Percentiles rank a stretch among this genome's conserved stretches.
Evolutionary conservation across 2,797 vertebrate genomes (phyloP).

Genomic region (Mormyrus hasselquistii): DNA sequence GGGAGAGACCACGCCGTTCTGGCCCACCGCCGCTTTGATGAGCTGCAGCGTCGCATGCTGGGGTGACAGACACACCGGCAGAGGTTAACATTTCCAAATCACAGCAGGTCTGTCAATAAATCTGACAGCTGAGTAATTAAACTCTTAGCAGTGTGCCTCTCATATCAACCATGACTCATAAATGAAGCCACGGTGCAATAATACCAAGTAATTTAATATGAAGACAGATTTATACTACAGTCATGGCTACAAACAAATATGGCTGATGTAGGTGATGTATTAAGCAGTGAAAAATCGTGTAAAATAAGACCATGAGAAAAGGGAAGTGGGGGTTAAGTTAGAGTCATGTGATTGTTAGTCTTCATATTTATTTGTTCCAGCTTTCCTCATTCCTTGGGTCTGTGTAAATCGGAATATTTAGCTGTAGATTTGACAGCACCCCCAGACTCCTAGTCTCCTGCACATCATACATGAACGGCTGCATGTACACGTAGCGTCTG

Average conservation of each 20-base stretch:
- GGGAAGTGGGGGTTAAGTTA: not conserved
- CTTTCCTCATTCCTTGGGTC: not conserved
- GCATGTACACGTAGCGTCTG: not conserved
- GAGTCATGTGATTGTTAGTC: not conserved
- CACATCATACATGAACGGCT: not conserved
- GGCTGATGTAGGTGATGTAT: not conserved
- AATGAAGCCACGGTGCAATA: not conserved
- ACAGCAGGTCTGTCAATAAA: not conserved
- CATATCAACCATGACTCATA: not conserved
- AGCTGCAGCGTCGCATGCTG: constrained; percentile 92
- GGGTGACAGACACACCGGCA: constrained; percentile 10
- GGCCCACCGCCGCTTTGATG: constrained; percentile 86
- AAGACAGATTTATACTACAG: not conserved
- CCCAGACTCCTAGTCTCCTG: not conserved
- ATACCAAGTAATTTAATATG: not conserved
- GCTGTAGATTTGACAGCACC: not conserved
- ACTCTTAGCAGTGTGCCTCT: not conserved
- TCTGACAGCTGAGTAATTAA: not conserved
- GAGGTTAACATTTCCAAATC: not conserved
- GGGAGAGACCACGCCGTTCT: constrained; percentile 78
- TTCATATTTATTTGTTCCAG: not conserved
- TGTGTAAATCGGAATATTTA: not conserved
- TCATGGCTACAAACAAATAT: not conserved
- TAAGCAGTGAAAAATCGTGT: not conserved
- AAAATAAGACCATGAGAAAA: not conserved